Evolutionary conservation across 2,113 vertebrate genomes (phyloP).

Genomic region (Emberiza fucata): DNA sequence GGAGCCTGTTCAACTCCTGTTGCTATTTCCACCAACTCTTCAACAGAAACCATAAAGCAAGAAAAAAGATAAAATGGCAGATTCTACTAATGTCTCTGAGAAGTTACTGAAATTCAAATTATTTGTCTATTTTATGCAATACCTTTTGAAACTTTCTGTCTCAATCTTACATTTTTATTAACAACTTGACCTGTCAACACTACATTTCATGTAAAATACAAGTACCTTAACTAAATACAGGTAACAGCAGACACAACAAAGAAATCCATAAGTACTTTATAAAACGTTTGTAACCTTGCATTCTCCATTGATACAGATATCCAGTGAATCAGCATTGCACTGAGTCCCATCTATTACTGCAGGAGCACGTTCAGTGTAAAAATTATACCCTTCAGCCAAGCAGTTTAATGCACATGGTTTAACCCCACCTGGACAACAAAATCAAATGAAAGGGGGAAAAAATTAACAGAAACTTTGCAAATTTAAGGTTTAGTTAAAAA

Average conservation of each 20-base stretch:
- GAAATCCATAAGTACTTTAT: neutral
- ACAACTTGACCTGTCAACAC: neutral
- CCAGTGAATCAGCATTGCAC: slow-evolving; percentile 93
- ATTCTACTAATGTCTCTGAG: neutral
- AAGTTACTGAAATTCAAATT: neutral
- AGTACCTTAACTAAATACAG: neutral
- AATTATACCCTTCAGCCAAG: slow-evolving; percentile 97
- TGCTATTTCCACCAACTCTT: neutral
- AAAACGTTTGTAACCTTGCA: slow-evolving; percentile 86
- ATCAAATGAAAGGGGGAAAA: neutral
- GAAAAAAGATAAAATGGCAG: neutral
- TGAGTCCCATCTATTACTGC: slow-evolving; percentile 96
- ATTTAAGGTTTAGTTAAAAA: neutral
- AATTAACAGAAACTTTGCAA: neutral
- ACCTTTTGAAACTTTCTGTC: neutral
- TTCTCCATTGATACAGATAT: slow-evolving; percentile 99
- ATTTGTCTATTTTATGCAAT: neutral
- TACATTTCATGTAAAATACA: neutral
- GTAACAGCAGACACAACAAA: neutral
- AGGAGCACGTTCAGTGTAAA: slow-evolving; percentile 96
- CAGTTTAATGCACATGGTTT: slow-evolving; percentile 97
- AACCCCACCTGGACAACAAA: slow-evolving; percentile 85
- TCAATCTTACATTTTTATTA: neutral
- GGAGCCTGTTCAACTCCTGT: neutral
- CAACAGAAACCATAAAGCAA: neutral